Evolutionary conservation across 2,113 vertebrate species (phyloP).

Genomic region (Nothoprocta pentlandii): DNA sequence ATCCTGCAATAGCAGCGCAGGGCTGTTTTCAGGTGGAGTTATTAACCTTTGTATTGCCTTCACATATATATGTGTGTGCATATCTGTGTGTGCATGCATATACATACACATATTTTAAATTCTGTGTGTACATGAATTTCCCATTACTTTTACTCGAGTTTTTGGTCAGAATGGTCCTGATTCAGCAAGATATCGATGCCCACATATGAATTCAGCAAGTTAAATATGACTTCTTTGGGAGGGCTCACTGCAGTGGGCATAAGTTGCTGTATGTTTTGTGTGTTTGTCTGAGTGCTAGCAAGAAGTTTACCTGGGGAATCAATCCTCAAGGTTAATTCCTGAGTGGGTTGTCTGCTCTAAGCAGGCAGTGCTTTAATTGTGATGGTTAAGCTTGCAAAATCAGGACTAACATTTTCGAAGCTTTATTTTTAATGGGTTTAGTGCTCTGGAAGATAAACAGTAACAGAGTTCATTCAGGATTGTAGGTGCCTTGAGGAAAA

Average conservation of each 20-base stretch:
- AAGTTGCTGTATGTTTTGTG: not conserved
- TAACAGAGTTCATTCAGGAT: not conserved
- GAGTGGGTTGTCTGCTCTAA: not conserved
- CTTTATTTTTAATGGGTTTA: not conserved
- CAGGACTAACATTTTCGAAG: not conserved
- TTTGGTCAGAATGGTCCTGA: not conserved
- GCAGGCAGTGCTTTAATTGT: not conserved
- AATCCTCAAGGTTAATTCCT: not conserved
- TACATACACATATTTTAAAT: not conserved
- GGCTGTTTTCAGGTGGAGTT: not conserved
- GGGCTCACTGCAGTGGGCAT: not conserved
- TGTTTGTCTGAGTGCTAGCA: not conserved
- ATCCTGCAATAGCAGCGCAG: not conserved
- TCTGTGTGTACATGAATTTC: not conserved
- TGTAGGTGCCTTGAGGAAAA: not conserved
- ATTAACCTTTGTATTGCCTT: not conserved
- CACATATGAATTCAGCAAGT: not conserved
- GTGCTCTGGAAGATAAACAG: not conserved
- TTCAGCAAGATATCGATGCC: not conserved
- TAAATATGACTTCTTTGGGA: not conserved
- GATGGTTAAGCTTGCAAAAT: not conserved
- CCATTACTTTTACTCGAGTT: not conserved
- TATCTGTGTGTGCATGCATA: not conserved
- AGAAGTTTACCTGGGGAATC: not conserved
- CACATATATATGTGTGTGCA: not conserved